Evolutionary conservation across 2,113 vertebrate genomes (phyloP), one percentile per base, ranked within the genome.

Genomic region (Grus americana): DNA sequence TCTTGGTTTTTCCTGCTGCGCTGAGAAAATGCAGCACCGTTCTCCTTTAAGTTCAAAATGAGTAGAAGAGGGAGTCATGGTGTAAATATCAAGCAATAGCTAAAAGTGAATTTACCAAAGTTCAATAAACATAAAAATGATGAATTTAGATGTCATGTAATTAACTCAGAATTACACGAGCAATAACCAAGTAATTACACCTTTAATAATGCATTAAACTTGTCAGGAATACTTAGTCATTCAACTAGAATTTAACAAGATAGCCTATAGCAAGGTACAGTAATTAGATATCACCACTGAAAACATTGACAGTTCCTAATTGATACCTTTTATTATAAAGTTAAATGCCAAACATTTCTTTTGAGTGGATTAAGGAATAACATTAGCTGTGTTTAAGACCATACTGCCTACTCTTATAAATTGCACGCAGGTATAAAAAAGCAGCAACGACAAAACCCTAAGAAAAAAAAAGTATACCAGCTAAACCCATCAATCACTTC

Each of bases 51-150:
- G 79, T 78, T 79, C 80, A 54, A 79, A 94, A 83, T 84, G 85
- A 88, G 84, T 76, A 71, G 81, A 75, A 89, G 76, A 94, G 74
- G 40, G 66, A 93, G 78, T 83, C 95, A 30, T 42, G 47, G 52
- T 90, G 85, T 97, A 97, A 97, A 94, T 70, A 86, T 81, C 46
- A 97, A 94, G 97, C 96, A 96, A 91, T 94, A 97, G 95, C 95
- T 97, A 86, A 95, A 97, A 97, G 93, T 97, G 96, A 98, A 97
- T 98, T 98, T 98, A 97, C 96, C 92, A 98, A 98, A 98, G 95
- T 98, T 98, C 98, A 98, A 98, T 98, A 98, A 98, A 97, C 97
- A 98, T 98, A 98, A 98, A 98, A 98, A 97, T 98, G 98, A 98
- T 98, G 94, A 98, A 98, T 98, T 98, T 97, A 98, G 95, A 97